Base-by-base conservation (phyloP, 1,140 invertebrate species). In the Nymphalis io region DNA sequence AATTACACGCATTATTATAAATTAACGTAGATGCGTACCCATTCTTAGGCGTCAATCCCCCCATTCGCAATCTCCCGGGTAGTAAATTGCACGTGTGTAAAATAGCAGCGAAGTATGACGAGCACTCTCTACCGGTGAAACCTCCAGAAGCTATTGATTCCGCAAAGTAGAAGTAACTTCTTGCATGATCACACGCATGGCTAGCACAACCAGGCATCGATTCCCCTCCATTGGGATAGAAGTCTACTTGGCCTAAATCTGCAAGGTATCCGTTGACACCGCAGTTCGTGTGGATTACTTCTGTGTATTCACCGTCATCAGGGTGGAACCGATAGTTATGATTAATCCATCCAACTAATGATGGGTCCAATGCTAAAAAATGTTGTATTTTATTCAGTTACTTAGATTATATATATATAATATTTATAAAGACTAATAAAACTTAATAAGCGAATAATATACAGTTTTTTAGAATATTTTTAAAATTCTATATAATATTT, bases 221-320 rank as follows among this genome's bases (percentile, higher is more conserved):
- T 13, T 81, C 82, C 1, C 94, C 94, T 39, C 94, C 94, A 73
- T 95, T 95, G 8, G 94, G 93, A 81, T 94, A 95, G 74, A 95
- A 95, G 78, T 96, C 95, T 5, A 92, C 93, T 74, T 95, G 95
- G 11, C 92, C 94, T 5, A 94, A 72, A 0, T 91, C 81, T 12
- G 80, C 75, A 0, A 74, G 51, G 70, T 92, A 88, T 1, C 93
- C 93, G 13, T 92, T 80, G 16, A 88, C 44, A 16, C 92, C 92
- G 40, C 84, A 92, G 72, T 94, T 93, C 0, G 95, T 94, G 72
- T 96, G 95, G 62, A 95, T 93, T 0, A 94, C 92, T 85, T 95
- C 93, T 0, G 95, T 94, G 70, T 93, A 93, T 0, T 83, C 20
- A 0, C 91, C 94, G 73, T 95, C 94, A 20, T 78, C 85, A 6